A percentile compares a stretch with the other conserved stretches of the same genome.
These are phyloP conservation scores for Ovibos moschatus DNA, from an alignment of 2,113 vertebrate species.

Conservation along the genomic window DNA sequence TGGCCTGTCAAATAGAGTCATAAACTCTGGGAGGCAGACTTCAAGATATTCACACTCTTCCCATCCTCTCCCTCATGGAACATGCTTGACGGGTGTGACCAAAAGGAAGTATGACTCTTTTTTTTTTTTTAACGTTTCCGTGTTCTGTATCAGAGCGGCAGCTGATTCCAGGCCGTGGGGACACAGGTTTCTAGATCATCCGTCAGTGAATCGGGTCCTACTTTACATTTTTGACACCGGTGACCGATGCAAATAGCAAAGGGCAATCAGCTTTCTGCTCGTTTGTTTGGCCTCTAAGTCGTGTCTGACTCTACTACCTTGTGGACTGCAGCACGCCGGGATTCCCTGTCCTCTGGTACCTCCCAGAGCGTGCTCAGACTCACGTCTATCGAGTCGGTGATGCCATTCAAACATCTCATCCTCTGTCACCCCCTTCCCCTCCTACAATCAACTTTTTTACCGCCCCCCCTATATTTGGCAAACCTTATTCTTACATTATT, in stretches of 20 bases:
- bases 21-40: accelerated
- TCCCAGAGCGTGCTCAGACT: not conserved
- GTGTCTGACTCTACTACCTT: accelerated
- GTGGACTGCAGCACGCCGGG: not conserved
- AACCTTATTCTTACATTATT: not conserved
- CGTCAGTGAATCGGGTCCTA: accelerated
- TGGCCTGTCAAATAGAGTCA: not conserved
- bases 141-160: not conserved
- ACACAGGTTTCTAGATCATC: not conserved
- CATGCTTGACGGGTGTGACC: too few species aligned
- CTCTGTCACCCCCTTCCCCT: not conserved
- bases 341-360: not conserved
- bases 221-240: not conserved
- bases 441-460: not conserved
- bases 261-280: not conserved
- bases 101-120: accelerated
- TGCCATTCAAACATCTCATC: not conserved
- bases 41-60: accelerated
- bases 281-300: not conserved
- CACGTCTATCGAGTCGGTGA: accelerated
- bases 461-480: not conserved
- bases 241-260: accelerated
- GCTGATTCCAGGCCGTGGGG: not conserved
- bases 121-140: too few species aligned
- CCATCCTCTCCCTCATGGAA: accelerated